Evolutionary conservation across 2,797 vertebrate genomes (phyloP), one percentile per base, ranked within the genome.

Genomic region (Dermochelys coriacea): DNA sequence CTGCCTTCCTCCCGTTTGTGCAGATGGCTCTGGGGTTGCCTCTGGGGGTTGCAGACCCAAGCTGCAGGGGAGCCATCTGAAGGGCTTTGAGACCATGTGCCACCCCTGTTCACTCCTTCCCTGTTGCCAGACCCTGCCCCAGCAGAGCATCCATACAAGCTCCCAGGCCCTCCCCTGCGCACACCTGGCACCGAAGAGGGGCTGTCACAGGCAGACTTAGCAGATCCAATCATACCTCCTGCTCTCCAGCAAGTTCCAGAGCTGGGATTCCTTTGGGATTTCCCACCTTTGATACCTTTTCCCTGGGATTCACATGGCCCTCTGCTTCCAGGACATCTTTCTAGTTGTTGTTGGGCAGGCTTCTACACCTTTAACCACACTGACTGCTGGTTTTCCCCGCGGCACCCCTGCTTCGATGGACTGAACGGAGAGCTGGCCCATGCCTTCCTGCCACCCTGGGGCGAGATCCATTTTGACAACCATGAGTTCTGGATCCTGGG

Each of bases 401-500:
- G 98, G 71, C 99, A 99, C 75, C 99, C 98, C 1, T 99, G 99
- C 91, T 99, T 99, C 10, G 98, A 99, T 1, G 99, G 99, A 1
- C 96, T 98, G 74, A 99, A 99, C 0, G 98, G 98, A 0, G 99
- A 99, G 93, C 94, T 99, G 93, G 98, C 98, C 7, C 99, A 99
- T 4, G 98, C 98, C 85, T 99, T 99, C 97, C 98, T 99, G 78
- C 99, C 98, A 0, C 98, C 99, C 0, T 96, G 98, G 2, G 99
- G 98, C 4, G 98, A 99, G 89, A 99, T 99, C 91, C 99, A 99
- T 97, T 99, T 99, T 7, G 99, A 99, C 96, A 99, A 99, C 96
- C 98, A 99, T 11, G 99, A 99, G 96, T 98, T 98, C 97, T 99
- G 99, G 99, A 98, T 99, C 86, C 98, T 99, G 1, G 99, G 99